phyloP scores from a whole-genome alignment of 2,888 invertebrate species.

The Ochropleura plecta region DNA sequence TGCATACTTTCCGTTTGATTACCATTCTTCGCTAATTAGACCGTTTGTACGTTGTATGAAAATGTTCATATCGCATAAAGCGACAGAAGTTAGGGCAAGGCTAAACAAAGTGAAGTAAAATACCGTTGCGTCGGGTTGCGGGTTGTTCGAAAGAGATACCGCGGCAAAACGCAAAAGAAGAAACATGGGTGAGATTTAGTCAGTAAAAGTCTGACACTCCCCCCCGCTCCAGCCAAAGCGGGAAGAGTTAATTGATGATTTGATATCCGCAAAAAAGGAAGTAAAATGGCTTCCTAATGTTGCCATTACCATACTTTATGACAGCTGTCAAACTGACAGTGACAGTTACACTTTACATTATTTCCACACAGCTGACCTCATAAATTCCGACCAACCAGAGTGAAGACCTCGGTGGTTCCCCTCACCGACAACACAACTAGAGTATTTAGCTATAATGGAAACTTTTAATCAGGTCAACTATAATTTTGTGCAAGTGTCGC shows the following conservation, averaged over 20 bases:
- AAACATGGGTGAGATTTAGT: no score
- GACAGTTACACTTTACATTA: background rate
- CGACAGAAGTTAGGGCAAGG: background rate
- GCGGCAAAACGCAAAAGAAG: no score
- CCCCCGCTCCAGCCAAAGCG: no score
- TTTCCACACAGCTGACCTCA: background rate
- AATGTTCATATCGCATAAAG: background rate
- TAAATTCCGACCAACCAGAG: background rate
- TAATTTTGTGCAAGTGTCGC: constrained; percentile 45
- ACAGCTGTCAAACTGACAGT: constrained; percentile 1
- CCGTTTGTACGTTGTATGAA: constrained; percentile 1
- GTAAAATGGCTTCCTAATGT: background rate
- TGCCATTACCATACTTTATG: background rate
- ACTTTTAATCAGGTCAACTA: constrained; percentile 59
- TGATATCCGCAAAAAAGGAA: no score
- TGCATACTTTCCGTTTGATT: constrained; percentile 18
- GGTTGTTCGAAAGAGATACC: no score
- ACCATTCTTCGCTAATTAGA: constrained; percentile 1
- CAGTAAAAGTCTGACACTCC: no score
- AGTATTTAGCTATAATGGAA: constrained; percentile 34
- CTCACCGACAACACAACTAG: constrained; percentile 1
- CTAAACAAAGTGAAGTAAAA: no score
- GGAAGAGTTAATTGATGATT: no score
- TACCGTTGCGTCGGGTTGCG: no score
- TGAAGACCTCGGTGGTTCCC: constrained; percentile 5